Evolutionary conservation across 2,888 invertebrate species (phyloP).

Genomic region (Entomobrya proxima): DNA sequence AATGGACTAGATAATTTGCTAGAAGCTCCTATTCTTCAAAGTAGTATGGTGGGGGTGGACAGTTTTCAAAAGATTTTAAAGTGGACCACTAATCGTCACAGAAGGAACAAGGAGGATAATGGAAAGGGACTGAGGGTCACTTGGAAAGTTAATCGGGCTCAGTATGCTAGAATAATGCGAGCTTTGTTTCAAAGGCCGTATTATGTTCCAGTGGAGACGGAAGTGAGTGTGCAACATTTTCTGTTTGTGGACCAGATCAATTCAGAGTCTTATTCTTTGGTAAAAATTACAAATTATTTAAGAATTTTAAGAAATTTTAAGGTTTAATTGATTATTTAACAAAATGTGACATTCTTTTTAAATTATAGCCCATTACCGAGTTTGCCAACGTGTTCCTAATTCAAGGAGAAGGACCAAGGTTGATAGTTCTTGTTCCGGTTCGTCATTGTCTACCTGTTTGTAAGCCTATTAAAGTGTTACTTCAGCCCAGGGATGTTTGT

Average conservation of each 20-base stretch:
- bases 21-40: too few species aligned
- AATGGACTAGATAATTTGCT: too few species aligned
- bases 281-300: slow-evolving; percentile 74
- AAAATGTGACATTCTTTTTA: too few species aligned
- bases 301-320: background rate
- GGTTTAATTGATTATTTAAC: background rate
- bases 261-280: slow-evolving; percentile 83
- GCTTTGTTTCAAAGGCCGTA: slow-evolving; percentile 85
- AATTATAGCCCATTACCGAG: slow-evolving; percentile 85
- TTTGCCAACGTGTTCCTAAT: slow-evolving; percentile 88
- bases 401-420: slow-evolving; percentile 85
- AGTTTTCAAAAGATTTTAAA: too few species aligned
- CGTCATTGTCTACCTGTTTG: slow-evolving; percentile 86
- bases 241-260: slow-evolving; percentile 85
- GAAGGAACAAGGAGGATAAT: too few species aligned
- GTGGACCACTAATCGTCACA: too few species aligned
- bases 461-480: slow-evolving; percentile 83
- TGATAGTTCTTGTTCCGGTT: slow-evolving; percentile 86
- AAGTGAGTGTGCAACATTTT: slow-evolving; percentile 84
- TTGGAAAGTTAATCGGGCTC: slow-evolving; percentile 87
- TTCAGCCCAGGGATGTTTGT: slow-evolving; percentile 86
- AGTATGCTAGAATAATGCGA: slow-evolving; percentile 84
- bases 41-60: too few species aligned
- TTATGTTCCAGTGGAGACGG: slow-evolving; percentile 79
- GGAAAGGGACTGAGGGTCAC: too few species aligned